Base-by-base conservation (phyloP, 2,888 invertebrate species). In the Sepioteuthis lessoniana region DNA sequence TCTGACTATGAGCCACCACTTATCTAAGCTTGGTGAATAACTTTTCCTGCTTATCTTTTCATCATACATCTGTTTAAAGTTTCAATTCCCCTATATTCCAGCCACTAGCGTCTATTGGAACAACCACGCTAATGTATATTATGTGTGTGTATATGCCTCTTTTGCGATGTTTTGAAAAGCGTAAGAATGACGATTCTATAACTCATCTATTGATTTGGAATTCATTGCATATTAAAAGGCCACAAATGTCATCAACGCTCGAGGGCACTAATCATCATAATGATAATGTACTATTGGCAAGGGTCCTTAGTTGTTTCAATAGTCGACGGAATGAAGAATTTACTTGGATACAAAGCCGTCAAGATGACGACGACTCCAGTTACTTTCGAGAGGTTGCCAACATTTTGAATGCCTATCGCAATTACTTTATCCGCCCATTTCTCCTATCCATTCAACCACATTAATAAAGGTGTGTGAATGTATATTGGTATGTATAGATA, bases 391-490 rank as follows among this genome's bases (percentile, higher is more conserved):
- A 76, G 25, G n/a, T n/a, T 76, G 76, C 76, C 76, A 76, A 35
- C n/a, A 76, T 10, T 76, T 76, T 76, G 13, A 35, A 76, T 35
- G 76, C 19, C 76, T 13, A n/a, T 76, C 76, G 76, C 76, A 76
- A 76, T 76, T 76, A 76, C n/a, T 76, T 76, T 76, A 76, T 76
- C 76, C n/a, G 19, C n/a, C 76, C n/a, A n/a, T n/a, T 76, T 76
- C 76, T 76, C 76, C 13, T 16, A 16, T 19, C 19, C n/a, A 76
- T 76, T 76, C n/a, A 76, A 1, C 13, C n/a, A 35, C 76, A 76
- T 76, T 76, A 76, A 76, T 76, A n/a, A 76, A 35, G 13, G 42
- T 25, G 28, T 28, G 21, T 25, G 21, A 0, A 55, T 25, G 3
- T 25, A 55, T 25, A 55, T 25, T 19, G 0, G 21, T 55, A 55